A percentile compares a stretch with the other conserved stretches of the same genome.
These are phyloP conservation scores for Aphaenogaster rudis DNA, from an alignment of 1,140 invertebrate genomes.

Conservation along the genomic window DNA sequence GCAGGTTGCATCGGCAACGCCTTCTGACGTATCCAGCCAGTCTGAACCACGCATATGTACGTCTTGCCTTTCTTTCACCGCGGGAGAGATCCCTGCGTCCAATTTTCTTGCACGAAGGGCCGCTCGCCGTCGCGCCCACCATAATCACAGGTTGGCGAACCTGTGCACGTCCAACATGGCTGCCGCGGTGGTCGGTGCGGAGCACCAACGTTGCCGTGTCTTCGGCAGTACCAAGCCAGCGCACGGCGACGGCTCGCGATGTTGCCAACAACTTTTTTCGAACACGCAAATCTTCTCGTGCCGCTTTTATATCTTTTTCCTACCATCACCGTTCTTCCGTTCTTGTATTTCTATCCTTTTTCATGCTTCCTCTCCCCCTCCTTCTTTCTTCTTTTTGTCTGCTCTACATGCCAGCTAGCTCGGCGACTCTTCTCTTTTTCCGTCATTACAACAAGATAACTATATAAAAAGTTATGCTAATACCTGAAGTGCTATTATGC, in stretches of 20 bases:
- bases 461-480: conserved; percentile 71
- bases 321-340: conserved; percentile 43
- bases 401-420: conserved; percentile 42
- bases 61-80: conserved; percentile 69
- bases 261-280: conserved; percentile 62
- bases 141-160: conserved; percentile 85
- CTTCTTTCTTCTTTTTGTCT: conserved; percentile 28
- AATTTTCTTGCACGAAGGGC: conserved; percentile 83
- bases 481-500: conserved; percentile 50
- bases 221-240: conserved; percentile 36
- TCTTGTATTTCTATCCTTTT: conserved; percentile 55
- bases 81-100: conserved; percentile 77
- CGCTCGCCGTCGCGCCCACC: conserved; percentile 77
- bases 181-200: conserved; percentile 68
- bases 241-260: conserved; percentile 28
- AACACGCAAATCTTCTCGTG: conserved; percentile 35
- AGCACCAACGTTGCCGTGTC: conserved; percentile 59
- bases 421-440: conserved; percentile 49
- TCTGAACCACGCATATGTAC: conserved; percentile 57
- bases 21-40: conserved; percentile 77
- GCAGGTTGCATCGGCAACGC: conserved; percentile 85
- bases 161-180: conserved; percentile 81
- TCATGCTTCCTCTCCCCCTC: conserved; percentile 20
- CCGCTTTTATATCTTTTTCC: conserved; percentile 71
- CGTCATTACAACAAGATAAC: conserved; percentile 48